Evolutionary conservation across 1,140 invertebrate genomes (phyloP), one percentile per base, ranked within the genome.

Genomic region (Ericerus pela): DNA sequence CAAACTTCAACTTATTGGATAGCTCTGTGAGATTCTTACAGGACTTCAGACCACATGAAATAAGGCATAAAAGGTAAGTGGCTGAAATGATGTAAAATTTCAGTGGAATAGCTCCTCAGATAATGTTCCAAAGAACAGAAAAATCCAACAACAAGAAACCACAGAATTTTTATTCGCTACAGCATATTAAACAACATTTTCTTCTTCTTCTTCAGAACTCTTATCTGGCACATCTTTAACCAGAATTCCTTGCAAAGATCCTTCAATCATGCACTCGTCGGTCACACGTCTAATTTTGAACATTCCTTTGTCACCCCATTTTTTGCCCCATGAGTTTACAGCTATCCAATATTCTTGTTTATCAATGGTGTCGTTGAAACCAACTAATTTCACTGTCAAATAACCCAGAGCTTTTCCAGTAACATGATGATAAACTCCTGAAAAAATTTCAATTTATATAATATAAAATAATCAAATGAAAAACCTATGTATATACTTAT

Each of bases 311-410:
- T 54, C 16, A 33, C 53, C 53, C 53, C 53, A 54, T 18, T 36
- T 33, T n/a, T 31, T 24, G 29, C 33, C 33, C 53, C 53, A 54
- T 20, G 53, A 54, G 18, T 54, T 54, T 54, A 36, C 18, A 22
- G 53, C 53, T 4, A 54, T 30, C 53, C 53, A 54, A 22, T 54
- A 54, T 54, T 54, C 29, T 6, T 31, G 3, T 18, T 33, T 22
- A 12, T 27, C 10, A 47, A 24, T 24, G 2, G 22, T 24, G 20
- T 47, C 41, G 16, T 47, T 22, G 20, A 78, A 83, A n/a, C 91
- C 91, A 11, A 95, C 70, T 29, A 95, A 82, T 64, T 82, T 84
- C 29, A 95, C 81, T 22, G 91, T 89, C 70, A 95, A 89, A 6
- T 88, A 87, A 27, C 89, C 89, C 16, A 91, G 73, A 18, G 71